Percentiles rank a stretch among this genome's conserved stretches.
Evolutionary conservation across 2,113 vertebrate genomes (phyloP).

Genomic region (Mola mola): DNA sequence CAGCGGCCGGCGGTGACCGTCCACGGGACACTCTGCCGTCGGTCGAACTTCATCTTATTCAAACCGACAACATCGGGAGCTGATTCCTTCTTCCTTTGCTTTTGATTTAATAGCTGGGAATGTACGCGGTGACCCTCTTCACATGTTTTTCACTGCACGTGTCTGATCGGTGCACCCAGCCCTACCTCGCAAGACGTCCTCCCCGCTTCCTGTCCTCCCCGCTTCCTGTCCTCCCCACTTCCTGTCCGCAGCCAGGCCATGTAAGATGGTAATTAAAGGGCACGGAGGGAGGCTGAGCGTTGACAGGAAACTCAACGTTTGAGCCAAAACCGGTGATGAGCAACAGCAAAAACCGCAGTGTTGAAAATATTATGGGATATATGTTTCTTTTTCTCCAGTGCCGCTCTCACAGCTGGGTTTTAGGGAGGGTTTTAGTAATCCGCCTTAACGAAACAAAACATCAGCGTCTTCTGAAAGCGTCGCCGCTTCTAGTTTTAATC

Average conservation of each 20-base stretch:
- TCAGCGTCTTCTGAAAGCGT: no score
- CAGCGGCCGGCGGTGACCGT: constrained; percentile 6
- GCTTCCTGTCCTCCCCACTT: background rate
- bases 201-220: constrained; percentile 37
- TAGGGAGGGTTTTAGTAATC: no score
- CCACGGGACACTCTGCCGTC: constrained; percentile 2
- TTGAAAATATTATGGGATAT: no score
- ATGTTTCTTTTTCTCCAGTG: no score
- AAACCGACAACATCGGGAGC: no score
- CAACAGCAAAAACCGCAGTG: background rate
- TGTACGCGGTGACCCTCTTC: no score
- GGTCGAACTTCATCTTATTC: no score
- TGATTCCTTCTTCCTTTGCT: background rate
- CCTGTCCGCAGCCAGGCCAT: background rate
- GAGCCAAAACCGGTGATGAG: constrained; percentile 1
- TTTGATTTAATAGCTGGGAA: no score
- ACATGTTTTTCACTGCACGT: constrained; percentile 11
- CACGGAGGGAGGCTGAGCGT: background rate
- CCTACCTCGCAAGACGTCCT: constrained; percentile 37
- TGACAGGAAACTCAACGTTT: constrained; percentile 35
- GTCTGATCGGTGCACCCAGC: constrained; percentile 40
- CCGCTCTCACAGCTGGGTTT: no score
- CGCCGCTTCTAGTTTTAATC: no score
- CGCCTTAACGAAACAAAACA: no score
- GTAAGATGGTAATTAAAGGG: constrained; percentile 14